These are phyloP conservation scores for Phaonia tiefii DNA, from an alignment of 2,888 invertebrate species.

Conservation along the genomic window DNA sequence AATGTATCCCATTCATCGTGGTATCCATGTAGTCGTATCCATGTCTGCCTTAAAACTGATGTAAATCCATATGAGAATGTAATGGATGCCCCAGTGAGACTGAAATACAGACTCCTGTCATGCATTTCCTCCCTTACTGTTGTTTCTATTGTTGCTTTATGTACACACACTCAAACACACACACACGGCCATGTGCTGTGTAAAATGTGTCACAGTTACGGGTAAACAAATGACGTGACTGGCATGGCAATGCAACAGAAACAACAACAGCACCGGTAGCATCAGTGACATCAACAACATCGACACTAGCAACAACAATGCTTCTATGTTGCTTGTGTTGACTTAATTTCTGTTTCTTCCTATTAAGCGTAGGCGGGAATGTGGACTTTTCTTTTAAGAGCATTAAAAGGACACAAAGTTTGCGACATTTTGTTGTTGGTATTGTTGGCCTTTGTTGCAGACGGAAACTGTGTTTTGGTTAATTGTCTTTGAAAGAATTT, in stretches of 20 bases:
- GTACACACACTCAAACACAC: neutral
- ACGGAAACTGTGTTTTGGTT: slow-evolving; percentile 17
- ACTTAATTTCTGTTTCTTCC: slow-evolving; percentile 54
- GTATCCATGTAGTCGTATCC: neutral
- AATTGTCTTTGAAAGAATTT: slow-evolving; percentile 47
- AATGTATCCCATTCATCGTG: neutral
- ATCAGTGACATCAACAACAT: slow-evolving; percentile 13
- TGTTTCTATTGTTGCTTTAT: neutral
- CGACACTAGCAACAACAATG: slow-evolving; percentile 7
- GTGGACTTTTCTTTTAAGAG: neutral
- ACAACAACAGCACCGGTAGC: neutral
- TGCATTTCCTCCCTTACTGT: neutral
- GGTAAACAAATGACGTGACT: slow-evolving; percentile 65
- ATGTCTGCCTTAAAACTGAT: neutral
- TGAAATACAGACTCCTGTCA: slow-evolving; percentile 33
- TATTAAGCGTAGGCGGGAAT: neutral
- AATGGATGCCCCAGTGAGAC: slow-evolving; percentile 49
- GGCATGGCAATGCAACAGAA: slow-evolving; percentile 46
- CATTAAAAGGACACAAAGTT: neutral
- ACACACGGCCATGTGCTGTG: slow-evolving; percentile 36
- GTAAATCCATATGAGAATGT: slow-evolving; percentile 58
- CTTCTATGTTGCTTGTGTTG: slow-evolving; percentile 43
- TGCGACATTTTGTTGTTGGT: neutral
- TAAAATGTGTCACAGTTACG: slow-evolving; percentile 59
- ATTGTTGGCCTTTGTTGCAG: neutral